Percentiles rank a stretch among this genome's conserved stretches.
These are phyloP conservation scores for Lithophane socia DNA, from an alignment of 2,888 invertebrate species.

Conservation along the genomic window DNA sequence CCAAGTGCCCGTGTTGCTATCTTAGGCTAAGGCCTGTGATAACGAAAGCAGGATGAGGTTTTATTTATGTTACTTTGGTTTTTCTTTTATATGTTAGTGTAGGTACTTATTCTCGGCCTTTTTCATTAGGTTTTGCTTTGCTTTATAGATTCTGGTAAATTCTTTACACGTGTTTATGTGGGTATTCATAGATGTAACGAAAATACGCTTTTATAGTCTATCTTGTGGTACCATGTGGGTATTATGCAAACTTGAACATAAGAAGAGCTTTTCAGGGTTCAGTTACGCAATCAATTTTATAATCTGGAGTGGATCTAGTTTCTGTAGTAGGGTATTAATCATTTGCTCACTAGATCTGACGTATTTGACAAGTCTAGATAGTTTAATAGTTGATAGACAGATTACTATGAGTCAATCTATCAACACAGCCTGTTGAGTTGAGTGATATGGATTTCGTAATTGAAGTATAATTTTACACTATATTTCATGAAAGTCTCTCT, in stretches of 20 bases:
- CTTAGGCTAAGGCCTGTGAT: constrained; percentile 6
- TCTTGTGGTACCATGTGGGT: not conserved
- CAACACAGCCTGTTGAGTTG: not conserved
- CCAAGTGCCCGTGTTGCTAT: constrained; percentile 9
- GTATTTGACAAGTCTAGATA: not conserved
- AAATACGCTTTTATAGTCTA: constrained; percentile 8
- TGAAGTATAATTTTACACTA: not conserved
- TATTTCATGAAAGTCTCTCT: not conserved
- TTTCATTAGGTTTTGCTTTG: constrained; percentile 2
- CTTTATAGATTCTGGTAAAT: constrained; percentile 9
- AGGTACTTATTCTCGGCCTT: constrained; percentile 1
- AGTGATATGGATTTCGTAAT: not conserved
- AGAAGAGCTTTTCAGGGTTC: not conserved
- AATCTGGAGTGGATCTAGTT: no score
- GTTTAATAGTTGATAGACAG: not conserved
- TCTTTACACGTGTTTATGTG: constrained; percentile 27
- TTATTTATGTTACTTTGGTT: constrained; percentile 28
- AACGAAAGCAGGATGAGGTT: constrained; percentile 14
- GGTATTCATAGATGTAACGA: not conserved
- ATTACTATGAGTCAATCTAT: not conserved
- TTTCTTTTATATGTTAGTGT: constrained; percentile 12
- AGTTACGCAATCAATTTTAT: not conserved
- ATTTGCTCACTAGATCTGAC: not conserved
- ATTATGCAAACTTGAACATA: constrained; percentile 6
- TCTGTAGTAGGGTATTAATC: not conserved